Conservation (phyloP, 92 coral and sea anemone species). For the Zoanthus sociatus region DNA sequence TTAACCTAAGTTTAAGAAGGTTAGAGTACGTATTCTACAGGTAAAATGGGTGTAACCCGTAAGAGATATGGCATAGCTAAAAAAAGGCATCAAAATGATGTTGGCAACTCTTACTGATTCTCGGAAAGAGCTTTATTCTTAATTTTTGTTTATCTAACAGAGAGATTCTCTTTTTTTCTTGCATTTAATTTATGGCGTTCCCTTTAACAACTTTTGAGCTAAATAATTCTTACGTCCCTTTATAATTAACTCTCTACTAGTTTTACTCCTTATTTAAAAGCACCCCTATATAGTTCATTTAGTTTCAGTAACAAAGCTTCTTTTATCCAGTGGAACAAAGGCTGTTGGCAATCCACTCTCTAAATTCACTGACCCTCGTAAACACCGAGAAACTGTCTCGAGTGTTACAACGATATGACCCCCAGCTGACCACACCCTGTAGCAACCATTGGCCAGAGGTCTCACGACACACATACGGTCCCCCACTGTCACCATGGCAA, state of each 20-base stretch:
- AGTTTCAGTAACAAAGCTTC: not conserved
- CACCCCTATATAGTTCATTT: not conserved
- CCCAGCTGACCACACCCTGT: slow-evolving; percentile 72
- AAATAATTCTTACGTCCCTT: not conserved
- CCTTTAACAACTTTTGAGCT: not conserved
- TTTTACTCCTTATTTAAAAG: not conserved
- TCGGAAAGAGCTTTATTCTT: too few species aligned
- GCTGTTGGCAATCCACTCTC: slow-evolving; percentile 51
- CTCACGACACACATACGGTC: slow-evolving; percentile 68
- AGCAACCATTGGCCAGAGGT: slow-evolving; percentile 35
- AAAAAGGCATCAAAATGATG: too few species aligned
- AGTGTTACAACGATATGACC: slow-evolving; percentile 51
- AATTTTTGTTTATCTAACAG: too few species aligned
- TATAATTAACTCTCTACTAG: not conserved
- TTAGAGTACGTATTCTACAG: too few species aligned
- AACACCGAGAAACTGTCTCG: slow-evolving; percentile 54
- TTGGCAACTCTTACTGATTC: too few species aligned
- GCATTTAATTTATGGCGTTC: too few species aligned
- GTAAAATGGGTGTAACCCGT: too few species aligned
- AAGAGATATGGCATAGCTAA: too few species aligned
- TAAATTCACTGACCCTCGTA: slow-evolving; percentile 63
- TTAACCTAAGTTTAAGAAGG: too few species aligned
- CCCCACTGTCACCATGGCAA: slow-evolving; percentile 90
- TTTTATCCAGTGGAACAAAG: not conserved
- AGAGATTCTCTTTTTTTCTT: too few species aligned